Base-by-base conservation (phyloP, 2,113 vertebrate species). In the Ptilonorhynchus violaceus region DNA sequence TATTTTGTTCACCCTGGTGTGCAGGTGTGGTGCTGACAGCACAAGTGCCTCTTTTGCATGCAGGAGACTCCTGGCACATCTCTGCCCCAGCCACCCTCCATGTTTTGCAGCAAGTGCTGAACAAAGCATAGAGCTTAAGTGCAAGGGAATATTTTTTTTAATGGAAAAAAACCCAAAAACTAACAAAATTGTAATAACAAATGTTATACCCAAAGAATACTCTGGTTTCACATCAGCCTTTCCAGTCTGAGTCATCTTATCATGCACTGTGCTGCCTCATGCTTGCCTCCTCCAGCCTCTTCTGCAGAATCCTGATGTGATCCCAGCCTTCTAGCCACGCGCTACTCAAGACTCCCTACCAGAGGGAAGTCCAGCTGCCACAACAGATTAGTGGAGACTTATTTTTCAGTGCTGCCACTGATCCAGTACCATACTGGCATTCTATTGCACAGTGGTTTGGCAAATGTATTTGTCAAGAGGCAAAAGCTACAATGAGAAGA, bases 121-220 rank as follows among this genome's bases (percentile, higher is more conserved):
- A 87, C 35, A 88, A 66, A 96, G 35, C 64, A 77, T 69, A 85
- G 56, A 50, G 64, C 42, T 53, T 56, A 47, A 93, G 63, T 76
- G 92, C 93, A 96, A 92, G 76, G 60, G 50, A 67, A 13, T 53
- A 85, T 86, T 89, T 91, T 92, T 89, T 95, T 96, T 76, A 91
- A 39, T 52, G 60, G 63, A 56, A 86, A 94, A 85, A 60, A 28
- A 0, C 2, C 60, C 15, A 60, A 77, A 35, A 47, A 66, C 25
- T 53, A 81, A 73, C 28, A 83, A 82, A 82, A 83, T 25, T 20
- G 15, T 53, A 83, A 80, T 44, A 77, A 73, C 28, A 88, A 44
- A 75, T 55, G 66, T 49, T 85, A 66, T 67, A 63, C 60, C 11
- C 7, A 64, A 74, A 84, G 64, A 92, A 79, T 56, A 93, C 66